Evolutionary conservation across 2,113 vertebrate species (phyloP).

Genomic region (Phalacrocorax pelagicus): DNA sequence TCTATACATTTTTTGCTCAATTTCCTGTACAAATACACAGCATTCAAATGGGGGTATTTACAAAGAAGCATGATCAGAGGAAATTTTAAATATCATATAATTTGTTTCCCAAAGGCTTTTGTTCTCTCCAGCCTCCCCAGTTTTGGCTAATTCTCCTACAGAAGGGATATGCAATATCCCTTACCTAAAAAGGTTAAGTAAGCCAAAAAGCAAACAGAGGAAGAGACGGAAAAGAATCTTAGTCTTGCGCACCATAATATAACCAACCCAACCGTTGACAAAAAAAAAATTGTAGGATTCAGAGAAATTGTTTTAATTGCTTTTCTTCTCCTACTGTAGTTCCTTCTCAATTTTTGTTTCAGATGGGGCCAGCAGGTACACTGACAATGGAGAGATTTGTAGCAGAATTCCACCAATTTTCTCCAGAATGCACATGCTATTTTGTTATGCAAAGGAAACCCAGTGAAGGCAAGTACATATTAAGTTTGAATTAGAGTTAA

Average conservation of each 20-base stretch:
- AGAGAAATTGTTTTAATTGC: constrained; percentile 9
- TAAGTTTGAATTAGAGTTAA: constrained; percentile 12
- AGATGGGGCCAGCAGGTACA: constrained; percentile 22
- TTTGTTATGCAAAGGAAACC: constrained; percentile 36
- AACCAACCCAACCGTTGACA: not conserved
- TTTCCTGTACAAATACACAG: constrained; percentile 96
- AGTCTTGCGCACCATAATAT: constrained; percentile 10
- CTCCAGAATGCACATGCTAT: constrained; percentile 48
- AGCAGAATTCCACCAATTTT: constrained; percentile 37
- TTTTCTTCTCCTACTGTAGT: constrained; percentile 26
- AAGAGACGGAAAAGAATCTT: not conserved
- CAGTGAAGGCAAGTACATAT: constrained; percentile 33
- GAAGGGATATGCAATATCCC: constrained; percentile 44
- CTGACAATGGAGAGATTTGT: not conserved
- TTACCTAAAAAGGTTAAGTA: constrained; percentile 37
- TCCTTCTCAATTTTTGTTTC: constrained; percentile 15
- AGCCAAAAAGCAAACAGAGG: not conserved
- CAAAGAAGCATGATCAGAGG: constrained; percentile 85
- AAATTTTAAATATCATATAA: constrained; percentile 81
- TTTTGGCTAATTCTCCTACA: constrained; percentile 61
- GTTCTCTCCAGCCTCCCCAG: constrained; percentile 65
- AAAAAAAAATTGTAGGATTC: not conserved
- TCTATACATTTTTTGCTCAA: constrained; percentile 96
- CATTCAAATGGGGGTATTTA: constrained; percentile 94
- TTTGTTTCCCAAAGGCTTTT: constrained; percentile 78